Evolutionary conservation across 2,888 invertebrate species (phyloP).

Genomic region (Heliconius hortense): DNA sequence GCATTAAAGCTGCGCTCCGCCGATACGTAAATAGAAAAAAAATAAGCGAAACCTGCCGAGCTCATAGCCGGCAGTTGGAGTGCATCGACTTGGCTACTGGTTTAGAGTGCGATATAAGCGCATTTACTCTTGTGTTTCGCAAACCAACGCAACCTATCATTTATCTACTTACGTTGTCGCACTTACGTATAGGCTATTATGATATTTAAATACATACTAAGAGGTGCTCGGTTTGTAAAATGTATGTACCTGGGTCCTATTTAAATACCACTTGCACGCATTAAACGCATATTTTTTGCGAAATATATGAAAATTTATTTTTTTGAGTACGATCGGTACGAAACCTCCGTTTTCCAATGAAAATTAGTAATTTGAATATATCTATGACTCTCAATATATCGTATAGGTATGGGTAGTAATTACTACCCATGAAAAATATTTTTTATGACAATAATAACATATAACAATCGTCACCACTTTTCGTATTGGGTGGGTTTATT

Average conservation of each 20-base stretch:
- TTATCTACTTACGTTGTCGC: background rate
- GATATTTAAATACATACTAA: background rate
- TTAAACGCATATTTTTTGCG: background rate
- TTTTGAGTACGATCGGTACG: background rate
- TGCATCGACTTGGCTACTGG: slow-evolving; percentile 60
- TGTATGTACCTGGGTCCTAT: no score
- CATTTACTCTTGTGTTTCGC: slow-evolving; percentile 50
- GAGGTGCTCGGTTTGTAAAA: background rate
- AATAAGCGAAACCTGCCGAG: slow-evolving; percentile 46
- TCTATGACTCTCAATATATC: background rate
- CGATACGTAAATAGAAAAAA: slow-evolving; percentile 53
- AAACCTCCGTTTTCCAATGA: background rate
- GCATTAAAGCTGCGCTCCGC: slow-evolving; percentile 40
- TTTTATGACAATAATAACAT: slow-evolving; percentile 12
- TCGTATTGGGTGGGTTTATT: background rate
- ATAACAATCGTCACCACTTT: slow-evolving; percentile 53
- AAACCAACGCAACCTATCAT: slow-evolving; percentile 37
- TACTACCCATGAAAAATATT: background rate
- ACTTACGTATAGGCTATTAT: background rate
- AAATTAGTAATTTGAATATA: background rate
- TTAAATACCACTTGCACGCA: background rate
- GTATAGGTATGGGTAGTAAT: no score
- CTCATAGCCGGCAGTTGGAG: slow-evolving; percentile 49
- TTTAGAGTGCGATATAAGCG: slow-evolving; percentile 52
- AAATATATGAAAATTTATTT: background rate